Percentiles rank a stretch among this genome's conserved stretches.
Conservation (phyloP, 2,113 vertebrate genomes). For the Hystrix brachyura region DNA sequence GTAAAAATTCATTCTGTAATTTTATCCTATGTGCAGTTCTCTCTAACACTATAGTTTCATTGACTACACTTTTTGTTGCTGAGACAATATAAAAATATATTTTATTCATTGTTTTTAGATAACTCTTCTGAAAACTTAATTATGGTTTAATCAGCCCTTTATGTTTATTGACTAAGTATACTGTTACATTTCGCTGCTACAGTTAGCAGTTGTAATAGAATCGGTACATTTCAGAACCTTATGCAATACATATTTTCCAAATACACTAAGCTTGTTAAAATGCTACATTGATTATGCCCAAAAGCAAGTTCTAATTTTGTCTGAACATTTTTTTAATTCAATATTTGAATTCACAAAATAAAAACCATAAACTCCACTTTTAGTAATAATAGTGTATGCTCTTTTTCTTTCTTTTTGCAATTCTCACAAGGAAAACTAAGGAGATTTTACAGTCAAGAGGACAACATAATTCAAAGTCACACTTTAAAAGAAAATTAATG, state of each 20-base stretch:
- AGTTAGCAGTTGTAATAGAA: slow-evolving; percentile 58
- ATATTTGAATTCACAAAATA: slow-evolving; percentile 71
- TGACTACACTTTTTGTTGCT: slow-evolving; percentile 39
- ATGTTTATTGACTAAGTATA: slow-evolving; percentile 71
- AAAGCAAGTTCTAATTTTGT: slow-evolving; percentile 72
- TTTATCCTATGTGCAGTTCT: neutral
- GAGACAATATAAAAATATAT: slow-evolving; percentile 61
- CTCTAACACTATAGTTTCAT: neutral
- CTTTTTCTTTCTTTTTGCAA: slow-evolving; percentile 39
- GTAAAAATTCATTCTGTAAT: slow-evolving; percentile 55
- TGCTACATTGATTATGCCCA: slow-evolving; percentile 50
- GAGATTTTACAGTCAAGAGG: slow-evolving; percentile 6
- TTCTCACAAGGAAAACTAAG: neutral
- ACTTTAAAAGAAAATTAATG: slow-evolving; percentile 61
- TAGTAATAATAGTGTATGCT: slow-evolving; percentile 7
- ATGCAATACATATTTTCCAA: neutral
- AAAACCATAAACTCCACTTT: neutral
- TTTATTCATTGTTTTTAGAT: slow-evolving; percentile 64
- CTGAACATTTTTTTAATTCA: slow-evolving; percentile 65
- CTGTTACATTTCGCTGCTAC: slow-evolving; percentile 65
- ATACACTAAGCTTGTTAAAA: slow-evolving; percentile 65
- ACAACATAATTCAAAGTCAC: neutral
- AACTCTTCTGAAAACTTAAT: slow-evolving; percentile 81
- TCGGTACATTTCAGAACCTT: neutral
- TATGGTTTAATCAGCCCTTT: slow-evolving; percentile 76